A percentile compares a stretch with the other conserved stretches of the same genome.
These are phyloP conservation scores for Aurelia aurita DNA, from an alignment of 30 jellyfish, hydroid and myxozoan species.

Conservation along the genomic window DNA sequence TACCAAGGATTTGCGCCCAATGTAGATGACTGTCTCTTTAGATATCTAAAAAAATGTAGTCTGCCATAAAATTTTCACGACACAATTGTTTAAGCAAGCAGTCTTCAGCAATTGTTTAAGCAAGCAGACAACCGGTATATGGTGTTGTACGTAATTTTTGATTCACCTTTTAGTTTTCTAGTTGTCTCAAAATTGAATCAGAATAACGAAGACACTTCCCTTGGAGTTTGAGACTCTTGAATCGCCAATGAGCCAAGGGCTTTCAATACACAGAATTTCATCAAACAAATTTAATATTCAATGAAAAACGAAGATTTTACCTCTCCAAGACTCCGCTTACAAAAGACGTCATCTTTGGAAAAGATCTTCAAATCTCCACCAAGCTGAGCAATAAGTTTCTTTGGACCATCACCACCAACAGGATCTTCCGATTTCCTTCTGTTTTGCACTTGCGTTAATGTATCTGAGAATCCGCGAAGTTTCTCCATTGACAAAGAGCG, in stretches of 20 bases:
- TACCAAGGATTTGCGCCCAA: too few relatives aligned
- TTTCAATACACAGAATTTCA: background rate
- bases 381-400: slow-evolving; percentile 24
- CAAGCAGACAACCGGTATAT: too few relatives aligned
- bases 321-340: slow-evolving; percentile 53
- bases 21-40: too few relatives aligned
- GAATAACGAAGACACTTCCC: too few relatives aligned
- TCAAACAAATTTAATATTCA: background rate
- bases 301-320: slow-evolving; percentile 5
- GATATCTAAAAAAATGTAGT: too few relatives aligned
- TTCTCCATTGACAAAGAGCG: slow-evolving; percentile 9
- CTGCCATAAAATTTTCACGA: too few relatives aligned
- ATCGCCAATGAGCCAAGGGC: background rate
- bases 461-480: slow-evolving; percentile 27
- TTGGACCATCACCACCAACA: background rate
- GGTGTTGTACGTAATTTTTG: too few relatives aligned
- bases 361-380: slow-evolving; percentile 46
- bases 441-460: slow-evolving; percentile 15
- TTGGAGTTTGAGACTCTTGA: too few relatives aligned
- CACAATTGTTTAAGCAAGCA: too few relatives aligned
- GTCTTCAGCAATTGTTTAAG: too few relatives aligned
- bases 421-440: slow-evolving; percentile 23
- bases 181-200: too few relatives aligned
- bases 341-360: slow-evolving; percentile 32
- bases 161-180: too few relatives aligned